Conservation (phyloP, 2,113 vertebrate genomes). For the Arizona elegans region DNA sequence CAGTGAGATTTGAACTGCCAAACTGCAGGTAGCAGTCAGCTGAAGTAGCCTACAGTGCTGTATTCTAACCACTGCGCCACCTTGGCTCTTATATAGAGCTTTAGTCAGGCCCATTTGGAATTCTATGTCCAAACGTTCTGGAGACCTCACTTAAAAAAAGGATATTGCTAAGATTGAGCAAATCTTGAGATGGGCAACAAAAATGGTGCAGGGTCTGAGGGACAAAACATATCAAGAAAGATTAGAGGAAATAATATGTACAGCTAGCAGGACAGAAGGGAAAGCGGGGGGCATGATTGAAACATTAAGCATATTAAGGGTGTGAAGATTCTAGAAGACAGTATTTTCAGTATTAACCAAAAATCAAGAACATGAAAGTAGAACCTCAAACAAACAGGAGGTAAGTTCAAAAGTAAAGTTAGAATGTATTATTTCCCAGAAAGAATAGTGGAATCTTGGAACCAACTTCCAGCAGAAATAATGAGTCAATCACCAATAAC, state of each 20-base stretch:
- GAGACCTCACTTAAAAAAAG: too few species aligned
- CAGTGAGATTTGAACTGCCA: too few species aligned
- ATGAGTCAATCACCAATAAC: not conserved
- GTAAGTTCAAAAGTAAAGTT: not conserved
- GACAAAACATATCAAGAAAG: not conserved
- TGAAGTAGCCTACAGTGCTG: too few species aligned
- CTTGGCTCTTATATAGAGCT: not conserved
- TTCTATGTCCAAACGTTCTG: not conserved
- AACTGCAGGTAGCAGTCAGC: too few species aligned
- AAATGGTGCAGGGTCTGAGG: not conserved
- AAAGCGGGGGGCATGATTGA: not conserved
- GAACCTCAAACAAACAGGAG: not conserved
- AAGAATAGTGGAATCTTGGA: not conserved
- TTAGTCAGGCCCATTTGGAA: not conserved
- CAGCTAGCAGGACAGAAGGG: not conserved
- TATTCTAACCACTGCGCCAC: too few species aligned
- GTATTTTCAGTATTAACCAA: not conserved
- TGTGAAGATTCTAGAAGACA: not conserved
- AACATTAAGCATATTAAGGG: not conserved
- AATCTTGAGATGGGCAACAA: too few species aligned
- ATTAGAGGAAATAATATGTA: not conserved
- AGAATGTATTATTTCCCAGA: not conserved
- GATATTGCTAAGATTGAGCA: too few species aligned
- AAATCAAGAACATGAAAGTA: not conserved
- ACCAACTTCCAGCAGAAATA: not conserved